Conservation (phyloP, 2,888 invertebrate genomes). For the Xanthostigma xanthostigma region DNA sequence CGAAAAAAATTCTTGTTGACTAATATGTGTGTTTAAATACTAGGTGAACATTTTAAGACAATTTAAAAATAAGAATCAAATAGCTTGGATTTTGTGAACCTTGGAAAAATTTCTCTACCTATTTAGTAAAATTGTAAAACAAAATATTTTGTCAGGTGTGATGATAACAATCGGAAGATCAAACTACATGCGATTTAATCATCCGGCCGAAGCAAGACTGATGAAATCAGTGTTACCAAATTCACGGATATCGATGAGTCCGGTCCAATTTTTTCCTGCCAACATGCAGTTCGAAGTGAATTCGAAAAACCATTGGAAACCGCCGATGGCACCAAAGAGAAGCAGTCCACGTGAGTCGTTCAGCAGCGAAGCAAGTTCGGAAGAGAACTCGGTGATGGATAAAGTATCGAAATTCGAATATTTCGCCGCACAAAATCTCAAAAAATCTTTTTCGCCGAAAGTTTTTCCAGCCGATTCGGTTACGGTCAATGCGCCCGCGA, state of each 20-base stretch:
- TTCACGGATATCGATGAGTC: constrained; percentile 62
- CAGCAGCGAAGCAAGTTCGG: constrained; percentile 35
- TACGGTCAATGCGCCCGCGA: constrained; percentile 69
- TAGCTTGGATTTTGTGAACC: too few relatives aligned
- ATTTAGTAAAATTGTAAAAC: too few relatives aligned
- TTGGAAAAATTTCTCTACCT: too few relatives aligned
- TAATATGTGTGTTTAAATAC: too few relatives aligned
- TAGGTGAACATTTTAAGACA: too few relatives aligned
- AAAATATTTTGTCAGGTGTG: constrained; percentile 56
- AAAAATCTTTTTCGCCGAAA: constrained; percentile 51
- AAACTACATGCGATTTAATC: constrained; percentile 84
- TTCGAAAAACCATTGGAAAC: constrained; percentile 32
- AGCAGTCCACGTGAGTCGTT: constrained; percentile 27
- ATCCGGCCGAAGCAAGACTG: constrained; percentile 76
- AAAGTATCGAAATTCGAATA: constrained; percentile 72
- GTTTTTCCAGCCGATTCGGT: constrained; percentile 65
- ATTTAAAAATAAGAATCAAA: too few relatives aligned
- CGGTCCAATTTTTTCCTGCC: constrained; percentile 44
- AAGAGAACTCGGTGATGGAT: constrained; percentile 50
- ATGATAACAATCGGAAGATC: constrained; percentile 85
- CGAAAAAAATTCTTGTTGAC: too few relatives aligned
- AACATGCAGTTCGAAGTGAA: constrained; percentile 24
- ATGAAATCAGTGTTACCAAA: constrained; percentile 73
- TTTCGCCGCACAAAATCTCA: constrained; percentile 48
- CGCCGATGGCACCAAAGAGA: constrained; percentile 47